phyloP scores from a whole-genome alignment of 2,797 vertebrate species.

The Paedocypris micromegethes region DNA sequence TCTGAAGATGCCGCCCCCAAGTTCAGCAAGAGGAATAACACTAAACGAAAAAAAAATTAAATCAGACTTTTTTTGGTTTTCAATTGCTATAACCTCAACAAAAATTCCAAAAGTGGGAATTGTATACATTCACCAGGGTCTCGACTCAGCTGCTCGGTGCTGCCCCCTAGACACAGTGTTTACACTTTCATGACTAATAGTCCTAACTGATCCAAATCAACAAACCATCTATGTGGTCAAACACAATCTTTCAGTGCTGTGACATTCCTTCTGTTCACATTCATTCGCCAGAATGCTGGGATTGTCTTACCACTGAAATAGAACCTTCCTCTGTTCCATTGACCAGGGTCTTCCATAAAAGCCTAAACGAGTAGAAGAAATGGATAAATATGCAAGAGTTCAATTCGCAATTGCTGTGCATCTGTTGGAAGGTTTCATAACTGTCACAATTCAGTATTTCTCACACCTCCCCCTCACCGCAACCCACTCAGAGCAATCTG shows the following conservation, averaged over 20 bases:
- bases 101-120: too few relatives aligned
- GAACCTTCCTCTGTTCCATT: constrained; percentile 81
- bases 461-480: constrained; percentile 21
- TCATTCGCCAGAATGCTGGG: neutral
- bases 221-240: neutral
- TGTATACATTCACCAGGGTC: too few relatives aligned
- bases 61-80: too few relatives aligned
- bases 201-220: constrained; percentile 12
- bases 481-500: constrained; percentile 20
- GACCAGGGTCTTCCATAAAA: constrained; percentile 85
- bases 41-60: too few relatives aligned
- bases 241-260: too few relatives aligned
- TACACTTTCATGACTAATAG: neutral
- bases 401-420: neutral
- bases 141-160: constrained; percentile 9
- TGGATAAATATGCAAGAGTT: constrained; percentile 1
- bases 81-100: too few relatives aligned
- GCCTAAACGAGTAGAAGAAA: constrained; percentile 55
- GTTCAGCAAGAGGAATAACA: too few relatives aligned
- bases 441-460: neutral
- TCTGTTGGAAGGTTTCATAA: constrained; percentile 9
- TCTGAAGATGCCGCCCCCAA: too few relatives aligned
- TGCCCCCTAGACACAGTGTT: constrained; percentile 3
- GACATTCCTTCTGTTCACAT: too few relatives aligned
- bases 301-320: constrained; percentile 77